phyloP scores from a whole-genome alignment of 2,797 vertebrate genomes.

The Acanthis flammea region DNA sequence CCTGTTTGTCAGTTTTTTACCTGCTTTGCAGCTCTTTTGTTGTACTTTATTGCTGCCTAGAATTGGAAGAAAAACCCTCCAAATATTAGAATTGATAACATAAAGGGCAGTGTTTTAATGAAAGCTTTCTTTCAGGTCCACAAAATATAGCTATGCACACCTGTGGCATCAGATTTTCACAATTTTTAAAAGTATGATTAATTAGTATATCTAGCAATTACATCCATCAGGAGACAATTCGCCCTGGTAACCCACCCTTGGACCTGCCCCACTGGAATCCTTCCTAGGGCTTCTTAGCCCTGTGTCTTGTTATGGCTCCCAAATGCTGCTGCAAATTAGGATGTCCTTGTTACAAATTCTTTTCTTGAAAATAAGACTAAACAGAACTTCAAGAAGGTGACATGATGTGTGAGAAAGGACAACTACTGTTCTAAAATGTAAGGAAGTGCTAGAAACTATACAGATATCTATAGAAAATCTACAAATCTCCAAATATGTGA shows the following conservation, averaged over 20 bases:
- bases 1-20: neutral
- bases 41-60: neutral
- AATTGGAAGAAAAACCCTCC: neutral
- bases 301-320: neutral
- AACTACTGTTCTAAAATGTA: neutral
- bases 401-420: neutral
- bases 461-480: neutral
- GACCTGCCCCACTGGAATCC: neutral
- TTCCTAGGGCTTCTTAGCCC: neutral
- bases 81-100: neutral
- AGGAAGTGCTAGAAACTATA: neutral
- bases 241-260: neutral
- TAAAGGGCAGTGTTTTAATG: neutral
- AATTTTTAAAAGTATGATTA: neutral
- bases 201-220: neutral
- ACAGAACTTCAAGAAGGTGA: neutral
- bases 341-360: neutral
- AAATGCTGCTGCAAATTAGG: neutral
- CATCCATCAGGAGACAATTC: neutral
- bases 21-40: neutral
- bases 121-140: neutral
- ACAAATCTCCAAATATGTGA: neutral
- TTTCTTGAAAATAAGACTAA: neutral
- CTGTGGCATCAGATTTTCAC: neutral
- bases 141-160: accelerated